Base-by-base conservation (phyloP, 2,888 invertebrate species). In the Ethmia dodecea region DNA sequence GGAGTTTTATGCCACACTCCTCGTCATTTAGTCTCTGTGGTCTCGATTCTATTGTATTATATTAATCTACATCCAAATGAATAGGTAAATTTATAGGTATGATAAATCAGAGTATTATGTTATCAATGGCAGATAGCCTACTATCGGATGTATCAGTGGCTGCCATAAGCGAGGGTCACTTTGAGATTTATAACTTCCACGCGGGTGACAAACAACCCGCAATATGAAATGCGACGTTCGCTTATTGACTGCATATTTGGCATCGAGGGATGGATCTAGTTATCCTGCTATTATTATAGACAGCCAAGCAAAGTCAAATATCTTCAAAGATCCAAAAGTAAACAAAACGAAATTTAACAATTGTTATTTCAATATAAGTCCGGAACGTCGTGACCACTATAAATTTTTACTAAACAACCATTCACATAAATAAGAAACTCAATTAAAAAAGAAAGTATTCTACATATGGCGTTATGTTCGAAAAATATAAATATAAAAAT, bases 161-260 rank as follows among this genome's bases (percentile, higher is more conserved):
- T 56, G 55, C 62, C 55, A 67, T 60, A 61, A 63, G 58, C 63
- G 67, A 71, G 74, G 75, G 74, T 72, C 74, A 73, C 68, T 55
- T 53, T 49, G 53, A 69, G 71, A 76, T 77, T 75, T 77, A 74
- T 73, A 65, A 58, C 59, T 60, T 49, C 47, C 52, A 52, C 62
- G 69, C 60, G 53, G 42, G 59, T 74, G 73, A 75, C 64, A 63
- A 67, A 75, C 55, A 55, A 56, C 54, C 60, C 42, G 53, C 64
- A 60, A 52, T 67, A 71, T 66, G 55, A 60, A 62, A 60, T 45
- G 59, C 49, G 73, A 74, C 71, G 22, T 22, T 22, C n/a, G 22
- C 22, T 22, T n/a, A 22, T 28, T 28, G 13, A 28, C 6, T 9
- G 14, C 10, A 22, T 22, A n/a, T 22, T 22, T 2, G 22, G 22